Percentiles rank a stretch among this genome's conserved stretches.
These are phyloP conservation scores for Carapus acus DNA, from an alignment of 2,797 vertebrate genomes.

Conservation along the genomic window DNA sequence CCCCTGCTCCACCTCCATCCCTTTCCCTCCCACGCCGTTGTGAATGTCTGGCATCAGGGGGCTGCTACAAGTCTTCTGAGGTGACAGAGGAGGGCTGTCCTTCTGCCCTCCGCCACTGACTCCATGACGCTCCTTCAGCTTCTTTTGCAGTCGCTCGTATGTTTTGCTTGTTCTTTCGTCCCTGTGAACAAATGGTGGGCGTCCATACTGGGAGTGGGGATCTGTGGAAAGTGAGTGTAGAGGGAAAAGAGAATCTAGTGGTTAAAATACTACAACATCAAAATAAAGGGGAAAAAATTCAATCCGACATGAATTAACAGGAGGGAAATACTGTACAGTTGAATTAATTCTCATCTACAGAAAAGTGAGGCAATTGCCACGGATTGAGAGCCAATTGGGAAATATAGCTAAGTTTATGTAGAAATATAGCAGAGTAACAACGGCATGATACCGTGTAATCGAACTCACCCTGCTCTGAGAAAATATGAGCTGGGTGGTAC, in stretches of 20 bases:
- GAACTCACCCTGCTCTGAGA: slow-evolving; percentile 89
- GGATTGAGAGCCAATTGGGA: too few relatives aligned
- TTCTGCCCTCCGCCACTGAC: slow-evolving; percentile 73
- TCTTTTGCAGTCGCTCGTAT: slow-evolving; percentile 92
- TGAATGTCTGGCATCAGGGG: slow-evolving; percentile 74
- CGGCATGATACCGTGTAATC: too few relatives aligned
- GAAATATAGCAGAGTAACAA: too few relatives aligned
- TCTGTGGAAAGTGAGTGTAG: slow-evolving; percentile 74
- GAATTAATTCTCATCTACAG: too few relatives aligned
- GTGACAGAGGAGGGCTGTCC: slow-evolving; percentile 90
- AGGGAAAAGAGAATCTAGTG: slow-evolving; percentile 1
- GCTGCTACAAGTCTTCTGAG: slow-evolving; percentile 79
- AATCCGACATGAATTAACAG: too few relatives aligned
- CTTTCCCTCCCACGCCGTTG: slow-evolving; percentile 75
- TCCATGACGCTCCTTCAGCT: slow-evolving; percentile 88
- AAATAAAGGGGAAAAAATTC: too few relatives aligned
- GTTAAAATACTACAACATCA: too few relatives aligned
- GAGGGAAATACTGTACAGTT: too few relatives aligned
- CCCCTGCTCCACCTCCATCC: slow-evolving; percentile 66
- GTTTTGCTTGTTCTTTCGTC: slow-evolving; percentile 95
- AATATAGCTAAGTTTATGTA: too few relatives aligned
- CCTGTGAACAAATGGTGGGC: slow-evolving; percentile 79
- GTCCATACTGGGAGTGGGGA: slow-evolving; percentile 82
- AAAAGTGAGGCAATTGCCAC: too few relatives aligned
- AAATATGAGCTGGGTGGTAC: slow-evolving; percentile 91